phyloP scores from a whole-genome alignment of 2,888 invertebrate species.

The Actias luna region DNA sequence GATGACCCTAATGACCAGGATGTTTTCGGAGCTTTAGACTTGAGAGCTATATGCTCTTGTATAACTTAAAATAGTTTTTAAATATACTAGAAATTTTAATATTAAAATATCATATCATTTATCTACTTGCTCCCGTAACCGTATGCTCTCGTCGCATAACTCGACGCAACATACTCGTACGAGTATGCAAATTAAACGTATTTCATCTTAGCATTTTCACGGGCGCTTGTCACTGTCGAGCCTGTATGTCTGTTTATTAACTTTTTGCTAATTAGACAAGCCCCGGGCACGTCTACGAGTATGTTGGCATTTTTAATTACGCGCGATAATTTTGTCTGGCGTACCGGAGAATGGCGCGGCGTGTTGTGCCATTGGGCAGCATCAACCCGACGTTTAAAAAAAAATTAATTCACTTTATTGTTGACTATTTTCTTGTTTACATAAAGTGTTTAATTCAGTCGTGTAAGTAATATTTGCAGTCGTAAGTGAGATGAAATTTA shows the following conservation, averaged over 20 bases:
- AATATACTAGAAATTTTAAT: not conserved
- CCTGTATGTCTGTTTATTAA: conserved; percentile 77
- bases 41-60: not conserved
- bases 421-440: conserved; percentile 50
- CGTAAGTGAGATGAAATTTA: not conserved
- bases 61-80: no score
- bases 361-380: conserved; percentile 40
- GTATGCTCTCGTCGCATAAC: conserved; percentile 40
- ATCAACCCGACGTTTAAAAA: conserved; percentile 34
- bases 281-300: conserved; percentile 68
- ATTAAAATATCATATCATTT: not conserved
- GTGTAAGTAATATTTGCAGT: conserved; percentile 34
- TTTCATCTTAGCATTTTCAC: conserved; percentile 80
- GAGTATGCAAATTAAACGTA: conserved; percentile 77
- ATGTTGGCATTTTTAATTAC: conserved; percentile 81
- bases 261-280: conserved; percentile 81
- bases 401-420: conserved; percentile 51
- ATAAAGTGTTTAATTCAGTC: conserved; percentile 50
- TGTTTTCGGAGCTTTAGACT: conserved; percentile 17
- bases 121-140: not conserved
- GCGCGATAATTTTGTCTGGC: conserved; percentile 67
- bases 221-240: conserved; percentile 78
- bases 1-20: conserved; percentile 60
- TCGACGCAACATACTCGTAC: conserved; percentile 42
- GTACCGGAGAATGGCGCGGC: conserved; percentile 33